Evolutionary conservation across 2,113 vertebrate species (phyloP).

Genomic region (Gymnogyps californianus): DNA sequence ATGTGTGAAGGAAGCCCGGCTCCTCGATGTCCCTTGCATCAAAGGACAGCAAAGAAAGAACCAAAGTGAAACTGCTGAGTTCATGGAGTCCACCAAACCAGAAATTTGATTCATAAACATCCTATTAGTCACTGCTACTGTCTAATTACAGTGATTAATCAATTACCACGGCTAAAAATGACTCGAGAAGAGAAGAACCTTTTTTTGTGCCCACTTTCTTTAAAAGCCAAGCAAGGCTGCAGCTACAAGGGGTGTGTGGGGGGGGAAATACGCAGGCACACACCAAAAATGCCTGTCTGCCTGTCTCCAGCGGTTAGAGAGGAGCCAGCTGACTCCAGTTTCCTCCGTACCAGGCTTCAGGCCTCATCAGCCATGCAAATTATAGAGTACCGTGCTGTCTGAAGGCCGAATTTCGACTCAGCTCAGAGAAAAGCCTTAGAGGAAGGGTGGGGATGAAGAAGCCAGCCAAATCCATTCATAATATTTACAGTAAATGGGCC

Average conservation of each 20-base stretch:
- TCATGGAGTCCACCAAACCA: constrained; percentile 4
- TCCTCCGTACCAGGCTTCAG: constrained; percentile 71
- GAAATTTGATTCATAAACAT: constrained; percentile 35
- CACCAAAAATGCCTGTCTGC: constrained; percentile 67
- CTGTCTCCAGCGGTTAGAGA: constrained; percentile 73
- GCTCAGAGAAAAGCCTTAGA: constrained; percentile 71
- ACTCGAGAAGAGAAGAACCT: neutral
- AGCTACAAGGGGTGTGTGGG: neutral
- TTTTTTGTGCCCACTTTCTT: constrained; percentile 3
- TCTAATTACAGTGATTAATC: constrained; percentile 57
- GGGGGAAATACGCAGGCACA: neutral
- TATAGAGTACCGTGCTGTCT: constrained; percentile 72
- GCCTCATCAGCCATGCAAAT: constrained; percentile 82
- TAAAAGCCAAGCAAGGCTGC: constrained; percentile 15
- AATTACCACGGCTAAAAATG: constrained; percentile 22
- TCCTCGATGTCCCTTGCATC: rapidly evolving
- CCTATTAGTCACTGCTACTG: constrained; percentile 51
- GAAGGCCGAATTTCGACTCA: constrained; percentile 71
- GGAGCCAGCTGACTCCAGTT: constrained; percentile 68
- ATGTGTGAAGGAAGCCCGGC: neutral
- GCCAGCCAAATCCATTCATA: constrained; percentile 78
- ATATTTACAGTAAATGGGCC: constrained; percentile 81
- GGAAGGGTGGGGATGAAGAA: constrained; percentile 76
- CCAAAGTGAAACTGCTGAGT: constrained; percentile 17
- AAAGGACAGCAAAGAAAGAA: neutral